A percentile compares a stretch with the other conserved stretches of the same genome.
Evolutionary conservation across 2,888 invertebrate species (phyloP).

Genomic region (Crioceris asparagi): DNA sequence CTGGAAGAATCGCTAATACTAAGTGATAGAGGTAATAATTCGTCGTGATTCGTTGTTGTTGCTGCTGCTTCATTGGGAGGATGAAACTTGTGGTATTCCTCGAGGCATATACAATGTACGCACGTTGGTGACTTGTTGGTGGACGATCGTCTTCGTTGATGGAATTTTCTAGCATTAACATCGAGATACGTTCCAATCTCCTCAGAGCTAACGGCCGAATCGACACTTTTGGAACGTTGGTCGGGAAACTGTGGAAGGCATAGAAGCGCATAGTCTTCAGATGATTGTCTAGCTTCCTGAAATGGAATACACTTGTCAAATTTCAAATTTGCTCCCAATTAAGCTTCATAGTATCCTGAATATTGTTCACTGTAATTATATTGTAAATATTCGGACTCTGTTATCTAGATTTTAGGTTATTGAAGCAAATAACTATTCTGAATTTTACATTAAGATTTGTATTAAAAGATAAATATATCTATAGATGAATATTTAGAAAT

Average conservation of each 20-base stretch:
- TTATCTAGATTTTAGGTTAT: too few species aligned
- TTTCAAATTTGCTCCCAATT: too few species aligned
- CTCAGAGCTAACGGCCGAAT: slow-evolving; percentile 57
- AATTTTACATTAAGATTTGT: too few species aligned
- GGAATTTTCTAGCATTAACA: slow-evolving; percentile 45
- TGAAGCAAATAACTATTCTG: too few species aligned
- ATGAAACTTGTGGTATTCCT: slow-evolving; percentile 56
- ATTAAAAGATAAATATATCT: too few species aligned
- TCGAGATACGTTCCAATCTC: slow-evolving; percentile 48
- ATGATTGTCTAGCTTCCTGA: slow-evolving; percentile 26
- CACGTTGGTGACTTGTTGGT: slow-evolving; percentile 55
- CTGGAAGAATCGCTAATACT: slow-evolving; percentile 45
- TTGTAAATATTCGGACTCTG: too few species aligned
- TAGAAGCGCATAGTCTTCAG: slow-evolving; percentile 39
- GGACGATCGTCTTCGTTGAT: slow-evolving; percentile 53
- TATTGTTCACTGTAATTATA: too few species aligned
- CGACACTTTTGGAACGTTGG: slow-evolving; percentile 70
- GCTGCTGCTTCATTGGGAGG: slow-evolving; percentile 35
- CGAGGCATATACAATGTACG: slow-evolving; percentile 67
- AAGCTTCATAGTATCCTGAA: too few species aligned
- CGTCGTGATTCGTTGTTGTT: slow-evolving; percentile 14
- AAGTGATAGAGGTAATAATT: slow-evolving; percentile 28
- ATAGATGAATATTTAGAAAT: too few species aligned
- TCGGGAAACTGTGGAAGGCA: slow-evolving; percentile 54
- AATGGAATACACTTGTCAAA: too few species aligned